Base-by-base conservation (phyloP, 2,888 invertebrate species). In the Nymphalis polychloros region DNA sequence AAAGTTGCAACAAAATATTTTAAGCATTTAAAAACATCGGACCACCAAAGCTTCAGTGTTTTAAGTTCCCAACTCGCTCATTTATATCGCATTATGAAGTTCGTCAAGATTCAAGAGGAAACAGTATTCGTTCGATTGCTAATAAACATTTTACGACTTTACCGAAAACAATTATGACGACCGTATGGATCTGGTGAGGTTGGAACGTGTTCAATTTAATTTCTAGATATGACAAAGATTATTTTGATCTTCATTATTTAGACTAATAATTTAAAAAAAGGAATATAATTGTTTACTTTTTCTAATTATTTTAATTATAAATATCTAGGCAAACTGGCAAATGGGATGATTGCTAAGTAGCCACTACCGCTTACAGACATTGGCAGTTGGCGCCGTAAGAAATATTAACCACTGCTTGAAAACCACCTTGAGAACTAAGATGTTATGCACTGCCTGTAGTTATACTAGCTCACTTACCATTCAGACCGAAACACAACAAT, bases 111-210 rank as follows among this genome's bases (percentile, higher is more conserved):
- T 62, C 57, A 49, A 57, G 41, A 46, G 46, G 64, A 47, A 53
- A 50, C 63, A n/a, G 55, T 57, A 67, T 59, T 66, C 55, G 67
- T 69, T 71, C 46, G 69, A 72, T 73, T 50, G 50, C 10, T 49
- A 67, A 72, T 75, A 74, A 73, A 75, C 67, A 27, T 65, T 74
- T 73, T 75, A 75, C 71, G 72, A 75, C 61, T 67, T 35, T 67
- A 68, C 69, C 60, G 62, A 71, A 69, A 71, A 64, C 62, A 62
- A 71, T 62, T 46, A 65, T 64, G 10, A 60, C 47, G 19, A 19
- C 27, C 19, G 55, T 66, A 67, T 57, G 61, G 48, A 60, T 50
- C 57, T 48, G 49, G 31, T 62, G 35, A 55, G 8, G 3, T 55
- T 35, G 17, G 16, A 31, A 8, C 31, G n/a, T 10, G 19, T 57